Base-by-base conservation (phyloP, 2,888 invertebrate genomes). In the Panzeria rudis region DNA sequence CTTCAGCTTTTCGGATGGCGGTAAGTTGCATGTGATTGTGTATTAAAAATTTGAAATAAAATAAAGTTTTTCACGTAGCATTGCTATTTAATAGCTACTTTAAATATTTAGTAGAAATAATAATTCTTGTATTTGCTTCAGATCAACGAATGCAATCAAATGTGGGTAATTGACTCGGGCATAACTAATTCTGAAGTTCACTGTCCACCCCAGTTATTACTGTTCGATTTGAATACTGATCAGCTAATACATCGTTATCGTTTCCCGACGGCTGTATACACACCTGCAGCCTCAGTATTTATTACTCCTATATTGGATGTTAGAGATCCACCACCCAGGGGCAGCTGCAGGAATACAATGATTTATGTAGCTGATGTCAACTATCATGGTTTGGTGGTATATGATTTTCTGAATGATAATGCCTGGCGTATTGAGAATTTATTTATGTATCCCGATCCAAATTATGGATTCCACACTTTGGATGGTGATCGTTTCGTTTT, bases 171-270 rank as follows among this genome's bases (percentile, higher is more conserved):
- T 20, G 96, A 96, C 88, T 94, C 94, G 0, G 93, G 93, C 2
- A 23, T 17, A 41, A 25, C 94, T 93, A 81, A 93, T 96, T 25
- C 0, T 93, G 94, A 0, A 86, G 94, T 94, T 87, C 89, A 93
- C 15, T 97, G 97, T 88, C 94, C 94, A 0, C 95, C 97, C 0
- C 95, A 97, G 90, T 91, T 97, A 7, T 91, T 96, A 3, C 94
- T 95, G 0, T 97, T 97, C 89, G 95, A 96, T 89, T 91, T 97
- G 44, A 89, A 89, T 41, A 95, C 93, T 0, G 95, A 96, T 89
- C 94, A 94, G 1, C 90, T 93, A 82, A 86, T 94, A 17, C 90
- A 89, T 86, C 90, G 92, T 15, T 91, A 90, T 84, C 88, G 89
- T 6, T 90, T 93, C 32, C 89, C 90, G 23, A 81, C 86, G 0